Percentiles rank a stretch among this genome's conserved stretches.
These are phyloP conservation scores for Carcinoscorpius rotundicauda DNA, from an alignment of 1,140 invertebrate species.

Conservation along the genomic window DNA sequence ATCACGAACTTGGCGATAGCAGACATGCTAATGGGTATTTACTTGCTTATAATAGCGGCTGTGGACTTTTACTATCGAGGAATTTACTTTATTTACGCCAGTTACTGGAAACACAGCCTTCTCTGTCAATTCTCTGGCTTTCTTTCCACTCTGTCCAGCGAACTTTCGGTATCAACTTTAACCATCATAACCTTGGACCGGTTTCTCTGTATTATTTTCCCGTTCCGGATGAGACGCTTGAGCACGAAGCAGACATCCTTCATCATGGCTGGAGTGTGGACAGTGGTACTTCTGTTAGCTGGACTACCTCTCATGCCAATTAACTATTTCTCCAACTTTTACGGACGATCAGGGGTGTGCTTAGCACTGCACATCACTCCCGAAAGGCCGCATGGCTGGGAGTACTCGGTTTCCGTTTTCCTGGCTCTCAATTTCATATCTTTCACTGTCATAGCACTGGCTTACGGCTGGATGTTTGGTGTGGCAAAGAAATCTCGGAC, in stretches of 20 bases:
- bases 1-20: conserved; percentile 39
- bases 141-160: conserved; percentile 34
- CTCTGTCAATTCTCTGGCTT: conserved; percentile 38
- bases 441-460: conserved; percentile 41
- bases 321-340: conserved; percentile 32
- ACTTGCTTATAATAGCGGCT: conserved; percentile 53
- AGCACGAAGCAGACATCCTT: conserved; percentile 41
- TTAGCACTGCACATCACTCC: conserved; percentile 51
- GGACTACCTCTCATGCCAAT: conserved; percentile 52
- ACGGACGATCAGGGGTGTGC: conserved; percentile 55
- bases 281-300: conserved; percentile 46
- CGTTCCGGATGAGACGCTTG: conserved; percentile 45
- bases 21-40: conserved; percentile 65
- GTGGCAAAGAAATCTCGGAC: conserved; percentile 38
- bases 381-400: conserved; percentile 13
- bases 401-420: conserved; percentile 46
- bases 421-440: conserved; percentile 41
- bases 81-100: conserved; percentile 34
- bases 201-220: conserved; percentile 53
- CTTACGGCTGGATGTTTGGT: conserved; percentile 45
- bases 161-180: conserved; percentile 58
- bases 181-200: conserved; percentile 63
- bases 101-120: conserved; percentile 33
- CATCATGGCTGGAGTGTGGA: conserved; percentile 48
- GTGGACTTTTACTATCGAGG: conserved; percentile 44